Evolutionary conservation across 1,140 invertebrate species (phyloP).

Genomic region (Eciton burchellii): DNA sequence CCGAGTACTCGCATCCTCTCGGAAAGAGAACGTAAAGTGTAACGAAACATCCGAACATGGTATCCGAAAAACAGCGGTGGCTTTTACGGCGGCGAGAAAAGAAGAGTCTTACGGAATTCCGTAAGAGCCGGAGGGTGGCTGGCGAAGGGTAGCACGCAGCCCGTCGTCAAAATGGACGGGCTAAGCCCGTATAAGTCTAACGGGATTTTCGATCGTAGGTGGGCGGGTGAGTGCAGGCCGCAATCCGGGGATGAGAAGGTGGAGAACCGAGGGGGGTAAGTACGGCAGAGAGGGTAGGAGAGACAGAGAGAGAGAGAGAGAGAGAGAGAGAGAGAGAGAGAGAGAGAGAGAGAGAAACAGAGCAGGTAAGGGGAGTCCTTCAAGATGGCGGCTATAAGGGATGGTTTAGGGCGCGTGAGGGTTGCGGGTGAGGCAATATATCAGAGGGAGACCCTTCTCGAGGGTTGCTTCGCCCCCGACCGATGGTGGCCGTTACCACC

Average conservation of each 20-base stretch:
- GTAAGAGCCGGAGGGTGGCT: slow-evolving; percentile 60
- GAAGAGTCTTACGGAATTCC: slow-evolving; percentile 66
- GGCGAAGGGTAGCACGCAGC: slow-evolving; percentile 73
- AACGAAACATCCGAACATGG: slow-evolving; percentile 53
- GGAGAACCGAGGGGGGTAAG: slow-evolving; percentile 61
- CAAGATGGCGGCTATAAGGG: slow-evolving; percentile 85
- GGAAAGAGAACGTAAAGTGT: slow-evolving; percentile 22
- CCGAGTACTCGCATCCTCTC: background rate
- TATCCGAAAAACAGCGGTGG: slow-evolving; percentile 60
- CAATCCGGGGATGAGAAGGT: slow-evolving; percentile 65
- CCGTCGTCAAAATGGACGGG: slow-evolving; percentile 84
- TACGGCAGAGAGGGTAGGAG: slow-evolving; percentile 28
- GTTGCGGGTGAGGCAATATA: slow-evolving; percentile 82
- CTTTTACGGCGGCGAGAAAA: slow-evolving; percentile 48
- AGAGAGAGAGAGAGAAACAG: slow-evolving; percentile 54
- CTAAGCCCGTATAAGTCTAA: slow-evolving; percentile 85
- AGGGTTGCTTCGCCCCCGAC: slow-evolving; percentile 69
- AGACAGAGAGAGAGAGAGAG: slow-evolving; percentile 54
- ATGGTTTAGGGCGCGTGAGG: slow-evolving; percentile 83
- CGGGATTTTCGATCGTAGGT: slow-evolving; percentile 85
- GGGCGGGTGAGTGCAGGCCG: slow-evolving; percentile 74
- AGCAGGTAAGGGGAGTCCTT: slow-evolving; percentile 78
- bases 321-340: slow-evolving; percentile 41
- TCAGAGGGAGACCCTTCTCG: slow-evolving; percentile 75
- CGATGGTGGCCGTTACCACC: slow-evolving; percentile 78